These are phyloP conservation scores for Rhagophthalmus giganteus DNA, from an alignment of 2,888 invertebrate species.

Conservation along the genomic window DNA sequence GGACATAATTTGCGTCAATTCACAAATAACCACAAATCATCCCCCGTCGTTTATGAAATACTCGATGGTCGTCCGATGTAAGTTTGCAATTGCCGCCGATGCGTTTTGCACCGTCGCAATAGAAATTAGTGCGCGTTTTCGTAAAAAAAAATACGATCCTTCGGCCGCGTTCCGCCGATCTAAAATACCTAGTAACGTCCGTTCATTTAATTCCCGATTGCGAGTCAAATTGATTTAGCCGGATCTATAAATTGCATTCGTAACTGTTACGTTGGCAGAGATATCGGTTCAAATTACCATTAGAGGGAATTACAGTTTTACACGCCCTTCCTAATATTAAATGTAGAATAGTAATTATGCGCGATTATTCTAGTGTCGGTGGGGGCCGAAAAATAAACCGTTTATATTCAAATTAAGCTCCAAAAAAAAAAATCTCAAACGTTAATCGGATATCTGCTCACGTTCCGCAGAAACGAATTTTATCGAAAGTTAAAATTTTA, in stretches of 20 bases:
- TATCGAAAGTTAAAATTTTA: conserved; percentile 15
- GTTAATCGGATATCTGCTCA: conserved; percentile 15
- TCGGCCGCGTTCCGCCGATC: conserved; percentile 6
- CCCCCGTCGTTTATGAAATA: not conserved
- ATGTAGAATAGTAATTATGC: not conserved
- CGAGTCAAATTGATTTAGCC: conserved; percentile 25
- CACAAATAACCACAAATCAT: not conserved
- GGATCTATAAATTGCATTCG: conserved; percentile 18
- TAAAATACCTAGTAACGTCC: conserved; percentile 10
- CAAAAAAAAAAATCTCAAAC: not conserved
- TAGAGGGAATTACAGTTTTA: conserved; percentile 5
- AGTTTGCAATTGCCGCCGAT: not conserved
- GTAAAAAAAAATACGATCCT: conserved; percentile 11
- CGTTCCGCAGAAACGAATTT: conserved; percentile 12
- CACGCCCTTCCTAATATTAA: not conserved
- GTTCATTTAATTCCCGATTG: conserved; percentile 19
- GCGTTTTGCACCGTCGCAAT: too few relatives aligned
- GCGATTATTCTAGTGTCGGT: not conserved
- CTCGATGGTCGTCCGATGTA: not conserved
- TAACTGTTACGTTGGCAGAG: conserved; percentile 4
- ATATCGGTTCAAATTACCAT: conserved; percentile 6
- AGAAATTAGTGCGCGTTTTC: too few relatives aligned
- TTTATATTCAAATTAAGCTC: not conserved
- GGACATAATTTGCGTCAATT: not conserved
- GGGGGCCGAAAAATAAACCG: not conserved